phyloP scores from a whole-genome alignment of 2,113 vertebrate genomes.

The Marmota monax region DNA sequence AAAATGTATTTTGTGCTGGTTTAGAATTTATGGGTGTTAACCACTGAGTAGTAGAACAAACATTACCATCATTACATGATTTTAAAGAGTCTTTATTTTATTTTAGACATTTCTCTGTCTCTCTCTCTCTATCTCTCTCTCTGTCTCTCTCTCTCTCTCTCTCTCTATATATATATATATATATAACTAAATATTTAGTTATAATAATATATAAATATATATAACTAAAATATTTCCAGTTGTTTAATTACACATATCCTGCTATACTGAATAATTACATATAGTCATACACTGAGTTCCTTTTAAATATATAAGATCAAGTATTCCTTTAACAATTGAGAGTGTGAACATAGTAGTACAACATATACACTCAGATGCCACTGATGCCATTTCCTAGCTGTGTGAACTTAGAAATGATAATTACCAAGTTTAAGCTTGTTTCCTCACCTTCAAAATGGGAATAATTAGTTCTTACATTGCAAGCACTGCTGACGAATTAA shows the following conservation, averaged over 20 bases:
- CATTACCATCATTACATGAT: conserved; percentile 71
- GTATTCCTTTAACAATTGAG: neutral
- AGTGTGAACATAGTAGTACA: neutral
- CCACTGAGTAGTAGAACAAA: conserved; percentile 47
- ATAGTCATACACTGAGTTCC: neutral
- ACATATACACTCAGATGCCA: neutral
- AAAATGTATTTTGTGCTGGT: conserved; percentile 61
- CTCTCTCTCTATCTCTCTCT: no score
- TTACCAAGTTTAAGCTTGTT: neutral
- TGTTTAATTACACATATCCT: neutral
- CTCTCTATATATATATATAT: no score
- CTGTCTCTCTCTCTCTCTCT: neutral
- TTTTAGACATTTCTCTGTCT: neutral
- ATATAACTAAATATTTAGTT: no score
- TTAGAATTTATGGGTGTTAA: conserved; percentile 76
- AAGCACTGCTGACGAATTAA: neutral
- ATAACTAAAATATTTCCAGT: neutral
- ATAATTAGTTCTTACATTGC: neutral
- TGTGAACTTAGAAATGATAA: conserved; percentile 6
- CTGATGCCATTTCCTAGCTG: neutral
- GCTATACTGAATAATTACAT: neutral
- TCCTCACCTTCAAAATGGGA: neutral
- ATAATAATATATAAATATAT: no score
- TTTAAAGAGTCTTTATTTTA: neutral
- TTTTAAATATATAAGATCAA: conserved; percentile 20